Base-by-base conservation (phyloP, 2,888 invertebrate species). In the Rhynchonema sp. region DNA sequence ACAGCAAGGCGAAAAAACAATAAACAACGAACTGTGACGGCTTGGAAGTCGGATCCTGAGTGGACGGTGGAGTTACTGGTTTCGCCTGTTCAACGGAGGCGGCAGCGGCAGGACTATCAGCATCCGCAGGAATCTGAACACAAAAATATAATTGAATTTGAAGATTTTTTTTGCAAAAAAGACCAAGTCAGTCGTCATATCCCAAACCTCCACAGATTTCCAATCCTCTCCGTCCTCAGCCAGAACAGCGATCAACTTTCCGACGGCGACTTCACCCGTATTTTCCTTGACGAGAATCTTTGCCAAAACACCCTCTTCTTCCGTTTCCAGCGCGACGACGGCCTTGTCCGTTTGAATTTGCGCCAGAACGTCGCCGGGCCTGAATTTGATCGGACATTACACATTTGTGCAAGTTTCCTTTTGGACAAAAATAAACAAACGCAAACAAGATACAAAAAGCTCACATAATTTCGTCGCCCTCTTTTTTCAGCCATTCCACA, bases 291-390 rank as follows among this genome's bases (percentile, higher is more conserved):
- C 67, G 73, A 60, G 13, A 22, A 60, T 56, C 27, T 52, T 56
- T 22, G 60, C 60, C 56, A 60, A 28, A 3, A 29, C 25, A 27
- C 80, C 79, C 63, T 82, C 81, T 63, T 82, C 82, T 62, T 82
- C 82, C 53, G 73, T 73, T 66, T 82, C 82, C 67, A 81, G 75
- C 1, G 79, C 74, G 65, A 82, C 77, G 1, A 81, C 77, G 59
- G 82, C 81, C 71, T 82, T 82, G 69, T 82, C 82, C 1, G 82
- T 82, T 69, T 82, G 80, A 67, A 82, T 80, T 64, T 82, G 82
- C 69, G 82, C 82, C 1, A 82, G 66, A 2, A 80, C 77, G 72
- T 82, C 82, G 17, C 82, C 82, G 26, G 81, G 30, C 2, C 46
- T 46, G 27, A 17, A 49, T 49, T 17, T 49, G 23, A 6, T 49